phyloP scores from a whole-genome alignment of 2,113 vertebrate genomes.

The Sinocyclocheilus grahami region DNA sequence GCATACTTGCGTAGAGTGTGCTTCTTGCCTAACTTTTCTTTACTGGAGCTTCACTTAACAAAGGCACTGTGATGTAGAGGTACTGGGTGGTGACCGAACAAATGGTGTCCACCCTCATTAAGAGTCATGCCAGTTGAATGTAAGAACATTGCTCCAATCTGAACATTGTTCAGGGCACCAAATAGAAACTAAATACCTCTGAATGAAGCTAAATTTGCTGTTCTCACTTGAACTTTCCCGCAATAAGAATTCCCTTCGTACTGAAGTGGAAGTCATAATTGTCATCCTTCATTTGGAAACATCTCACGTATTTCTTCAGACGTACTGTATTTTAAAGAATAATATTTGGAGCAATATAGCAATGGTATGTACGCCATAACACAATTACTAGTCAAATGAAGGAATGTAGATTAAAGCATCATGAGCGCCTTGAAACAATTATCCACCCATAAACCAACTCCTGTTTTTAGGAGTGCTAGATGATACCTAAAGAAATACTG shows the following conservation, averaged over 20 bases:
- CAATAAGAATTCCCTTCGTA: not conserved
- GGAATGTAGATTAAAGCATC: not conserved
- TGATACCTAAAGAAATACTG: not conserved
- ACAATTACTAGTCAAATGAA: not conserved
- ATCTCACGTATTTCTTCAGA: not conserved
- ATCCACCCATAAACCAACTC: too few species aligned
- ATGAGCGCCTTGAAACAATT: not conserved
- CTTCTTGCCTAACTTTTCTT: not conserved
- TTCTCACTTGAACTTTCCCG: not conserved
- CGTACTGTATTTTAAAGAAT: not conserved
- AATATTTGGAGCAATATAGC: constrained; percentile 48
- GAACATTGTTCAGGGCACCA: not conserved
- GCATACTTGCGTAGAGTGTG: not conserved
- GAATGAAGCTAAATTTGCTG: not conserved
- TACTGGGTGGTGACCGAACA: not conserved
- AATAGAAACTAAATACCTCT: constrained; percentile 15
- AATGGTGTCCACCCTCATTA: not conserved
- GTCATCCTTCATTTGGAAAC: not conserved
- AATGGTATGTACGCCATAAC: constrained; percentile 49
- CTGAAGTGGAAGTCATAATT: too few species aligned
- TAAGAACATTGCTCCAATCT: not conserved
- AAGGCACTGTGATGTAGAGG: not conserved
- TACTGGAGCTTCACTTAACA: not conserved
- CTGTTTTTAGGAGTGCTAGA: too few species aligned
- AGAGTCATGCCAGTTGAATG: not conserved